phyloP scores from a whole-genome alignment of 2,888 invertebrate species.

The Cyclophora punctaria region DNA sequence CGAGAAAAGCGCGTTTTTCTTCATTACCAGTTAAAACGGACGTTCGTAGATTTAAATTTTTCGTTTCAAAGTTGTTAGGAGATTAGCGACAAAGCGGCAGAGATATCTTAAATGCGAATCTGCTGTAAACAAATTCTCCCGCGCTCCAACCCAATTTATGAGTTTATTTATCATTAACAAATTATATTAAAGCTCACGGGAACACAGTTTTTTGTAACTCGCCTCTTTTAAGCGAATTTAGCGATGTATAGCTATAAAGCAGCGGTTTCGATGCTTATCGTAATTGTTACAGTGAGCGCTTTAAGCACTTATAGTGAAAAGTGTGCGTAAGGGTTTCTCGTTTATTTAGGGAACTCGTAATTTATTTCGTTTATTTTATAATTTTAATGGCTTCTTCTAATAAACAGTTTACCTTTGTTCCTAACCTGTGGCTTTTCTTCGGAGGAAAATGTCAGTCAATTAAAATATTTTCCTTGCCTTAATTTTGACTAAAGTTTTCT shows the following conservation, averaged over 20 bases:
- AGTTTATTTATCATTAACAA: constrained; percentile 77
- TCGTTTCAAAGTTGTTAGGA: constrained; percentile 71
- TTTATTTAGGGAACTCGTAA: too few species aligned
- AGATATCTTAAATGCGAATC: constrained; percentile 74
- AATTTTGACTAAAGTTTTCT: too few species aligned
- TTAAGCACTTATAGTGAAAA: constrained; percentile 15
- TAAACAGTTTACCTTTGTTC: too few species aligned
- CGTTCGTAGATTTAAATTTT: constrained; percentile 63
- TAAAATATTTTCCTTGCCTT: too few species aligned
- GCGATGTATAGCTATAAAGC: constrained; percentile 32
- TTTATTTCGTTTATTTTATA: too few species aligned
- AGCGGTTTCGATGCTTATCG: constrained; percentile 54
- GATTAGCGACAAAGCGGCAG: constrained; percentile 71
- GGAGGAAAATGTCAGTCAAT: too few species aligned
- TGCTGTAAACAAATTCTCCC: constrained; percentile 74
- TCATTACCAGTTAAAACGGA: constrained; percentile 47
- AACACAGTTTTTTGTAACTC: constrained; percentile 55
- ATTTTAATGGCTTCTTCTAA: too few species aligned
- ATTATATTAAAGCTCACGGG: constrained; percentile 70
- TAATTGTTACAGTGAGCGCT: constrained; percentile 37
- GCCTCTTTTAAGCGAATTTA: constrained; percentile 44
- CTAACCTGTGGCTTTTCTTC: too few species aligned
- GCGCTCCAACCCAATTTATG: constrained; percentile 65
- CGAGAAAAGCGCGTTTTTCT: constrained; percentile 46
- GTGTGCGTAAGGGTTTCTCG: constrained; percentile 9